Evolutionary conservation across 2,888 invertebrate genomes (phyloP), one percentile per base, ranked within the genome.

Genomic region (Parnassius smintheus): DNA sequence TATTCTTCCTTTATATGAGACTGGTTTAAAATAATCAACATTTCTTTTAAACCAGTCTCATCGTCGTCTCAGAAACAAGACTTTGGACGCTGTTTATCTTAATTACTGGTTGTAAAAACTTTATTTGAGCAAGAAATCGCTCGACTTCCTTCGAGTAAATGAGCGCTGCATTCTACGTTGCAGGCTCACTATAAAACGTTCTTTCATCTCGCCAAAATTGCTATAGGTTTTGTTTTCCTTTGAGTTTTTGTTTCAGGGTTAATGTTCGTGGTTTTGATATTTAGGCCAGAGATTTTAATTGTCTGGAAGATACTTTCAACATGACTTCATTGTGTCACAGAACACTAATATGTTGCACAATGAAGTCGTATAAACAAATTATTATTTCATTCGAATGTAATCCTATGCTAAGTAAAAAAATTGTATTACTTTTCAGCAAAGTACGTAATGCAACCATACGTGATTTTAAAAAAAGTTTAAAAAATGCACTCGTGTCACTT

Each of bases 91-190:
- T 64, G 62, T 61, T 61, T 66, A 68, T 65, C 75, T 78, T 83
- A 83, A 85, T 83, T 81, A 75, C 76, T 70, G 72, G 70, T 66
- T 74, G 75, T 83, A 77, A 84, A 82, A 79, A 72, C 77, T 76
- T 76, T 82, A 80, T 82, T 83, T 81, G 74, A 77, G 73, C 75
- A 77, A 75, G 70, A 78, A 82, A 79, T 73, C 74, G 71, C 69
- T 74, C 70, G 66, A 70, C 75, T 75, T 81, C 77, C 76, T 76
- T 64, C 67, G 61, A 66, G 71, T 68, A 75, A 80, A 79, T 74
- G 76, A 77, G 75, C 65, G 68, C 72, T 75, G 77, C 76, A 75
- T 72, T 79, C 69, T 61, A 48, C 61, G 54, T 64, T 63, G 61
- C 66, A 61, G 59, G 44, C 53, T 68, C 67, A 61, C 67, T 71